phyloP scores from a whole-genome alignment of 2,113 vertebrate genomes.

The Phocoena phocoena region DNA sequence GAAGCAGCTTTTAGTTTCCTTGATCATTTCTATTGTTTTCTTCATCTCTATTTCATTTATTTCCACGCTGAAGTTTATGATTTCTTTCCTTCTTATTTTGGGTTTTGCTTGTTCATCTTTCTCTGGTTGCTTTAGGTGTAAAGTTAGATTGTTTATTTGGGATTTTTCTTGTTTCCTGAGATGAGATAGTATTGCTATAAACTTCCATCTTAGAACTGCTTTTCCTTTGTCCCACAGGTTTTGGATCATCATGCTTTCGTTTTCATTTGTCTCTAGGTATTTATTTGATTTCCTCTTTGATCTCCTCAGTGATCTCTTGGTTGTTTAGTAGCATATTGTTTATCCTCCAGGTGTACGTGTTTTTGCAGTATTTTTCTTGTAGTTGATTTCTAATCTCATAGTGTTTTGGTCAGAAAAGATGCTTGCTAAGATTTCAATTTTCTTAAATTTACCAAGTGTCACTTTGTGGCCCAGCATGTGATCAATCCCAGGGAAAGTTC shows the following conservation, averaged over 20 bases:
- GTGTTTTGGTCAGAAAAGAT: background rate
- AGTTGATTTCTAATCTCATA: background rate
- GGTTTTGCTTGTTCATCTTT: background rate
- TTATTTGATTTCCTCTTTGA: background rate
- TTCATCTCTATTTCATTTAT: background rate
- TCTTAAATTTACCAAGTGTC: background rate
- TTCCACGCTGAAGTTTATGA: background rate
- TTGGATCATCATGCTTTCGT: background rate
- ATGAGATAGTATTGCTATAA: background rate
- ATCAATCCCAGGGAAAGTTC: too few species aligned
- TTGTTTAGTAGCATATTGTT: background rate
- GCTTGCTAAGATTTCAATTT: background rate
- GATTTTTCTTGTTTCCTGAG: background rate
- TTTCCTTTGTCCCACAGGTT: background rate
- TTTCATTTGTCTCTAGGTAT: background rate
- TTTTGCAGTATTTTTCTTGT: background rate
- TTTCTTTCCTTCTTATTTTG: background rate
- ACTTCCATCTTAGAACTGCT: background rate
- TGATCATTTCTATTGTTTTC: background rate
- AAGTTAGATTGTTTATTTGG: background rate
- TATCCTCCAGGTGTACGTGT: background rate
- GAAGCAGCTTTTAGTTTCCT: background rate
- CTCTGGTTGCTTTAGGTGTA: background rate
- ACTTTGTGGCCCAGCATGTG: background rate
- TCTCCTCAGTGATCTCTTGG: background rate